Conservation (phyloP, 2,797 vertebrate species). For the Astyanax mexicanus region DNA sequence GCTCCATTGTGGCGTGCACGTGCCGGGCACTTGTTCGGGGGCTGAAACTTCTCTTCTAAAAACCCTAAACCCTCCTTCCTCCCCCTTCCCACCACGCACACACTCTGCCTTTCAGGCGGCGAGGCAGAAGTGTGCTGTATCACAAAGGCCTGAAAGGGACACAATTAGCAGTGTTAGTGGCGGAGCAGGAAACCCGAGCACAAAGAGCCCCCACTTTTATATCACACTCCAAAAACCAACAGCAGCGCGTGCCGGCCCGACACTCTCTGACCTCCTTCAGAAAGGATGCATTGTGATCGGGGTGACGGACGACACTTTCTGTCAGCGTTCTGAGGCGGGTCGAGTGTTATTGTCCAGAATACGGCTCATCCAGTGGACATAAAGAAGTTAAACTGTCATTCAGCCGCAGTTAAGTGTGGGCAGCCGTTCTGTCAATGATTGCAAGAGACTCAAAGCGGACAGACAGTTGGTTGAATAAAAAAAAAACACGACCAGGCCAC, state of each 20-base stretch:
- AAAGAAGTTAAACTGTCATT: slow-evolving; percentile 63
- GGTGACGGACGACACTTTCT: slow-evolving; percentile 53
- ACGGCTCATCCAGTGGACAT: slow-evolving; percentile 59
- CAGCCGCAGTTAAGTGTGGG: slow-evolving; percentile 65
- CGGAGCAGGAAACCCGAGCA: slow-evolving; percentile 66
- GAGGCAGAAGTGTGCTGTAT: slow-evolving; percentile 75
- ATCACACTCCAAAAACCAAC: slow-evolving; percentile 73
- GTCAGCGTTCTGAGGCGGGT: slow-evolving; percentile 33
- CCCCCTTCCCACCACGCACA: slow-evolving; percentile 47
- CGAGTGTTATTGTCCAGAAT: slow-evolving; percentile 42
- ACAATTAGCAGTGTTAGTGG: slow-evolving; percentile 73
- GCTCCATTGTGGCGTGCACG: slow-evolving; percentile 77
- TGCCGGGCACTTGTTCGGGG: slow-evolving; percentile 73
- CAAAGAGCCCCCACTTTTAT: slow-evolving; percentile 75
- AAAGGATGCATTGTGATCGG: slow-evolving; percentile 44
- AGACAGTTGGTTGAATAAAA: slow-evolving; percentile 50
- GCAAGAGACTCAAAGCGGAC: slow-evolving; percentile 68
- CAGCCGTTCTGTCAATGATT: slow-evolving; percentile 76
- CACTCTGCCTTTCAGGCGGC: slow-evolving; percentile 41
- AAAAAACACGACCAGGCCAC: slow-evolving; percentile 34
- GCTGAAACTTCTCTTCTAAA: slow-evolving; percentile 31
- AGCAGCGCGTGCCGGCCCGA: slow-evolving; percentile 52
- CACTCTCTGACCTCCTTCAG: slow-evolving; percentile 1
- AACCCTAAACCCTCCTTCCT: slow-evolving; percentile 57
- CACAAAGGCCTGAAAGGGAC: slow-evolving; percentile 66